These are phyloP conservation scores for Echinops telfairi DNA, from an alignment of 2,113 vertebrate species.

Conservation along the genomic window DNA sequence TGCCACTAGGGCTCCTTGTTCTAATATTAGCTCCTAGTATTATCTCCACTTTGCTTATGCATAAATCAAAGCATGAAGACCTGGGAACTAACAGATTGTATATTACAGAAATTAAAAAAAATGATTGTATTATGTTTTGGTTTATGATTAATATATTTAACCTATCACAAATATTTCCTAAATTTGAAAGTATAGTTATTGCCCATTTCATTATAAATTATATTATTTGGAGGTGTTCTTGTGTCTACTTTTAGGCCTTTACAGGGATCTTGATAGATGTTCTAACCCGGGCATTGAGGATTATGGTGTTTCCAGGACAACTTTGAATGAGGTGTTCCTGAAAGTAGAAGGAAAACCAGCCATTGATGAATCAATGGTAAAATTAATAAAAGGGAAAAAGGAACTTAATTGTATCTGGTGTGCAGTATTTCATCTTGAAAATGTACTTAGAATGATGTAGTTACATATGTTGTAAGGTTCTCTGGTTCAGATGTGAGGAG, in stretches of 20 bases:
- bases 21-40: neutral
- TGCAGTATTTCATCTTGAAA: conserved; percentile 46
- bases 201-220: neutral
- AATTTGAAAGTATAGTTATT: neutral
- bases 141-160: neutral
- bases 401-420: neutral
- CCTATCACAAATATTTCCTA: neutral
- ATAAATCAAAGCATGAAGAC: neutral
- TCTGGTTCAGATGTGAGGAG: neutral
- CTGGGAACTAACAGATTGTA: neutral
- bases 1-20: too few species aligned
- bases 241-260: conserved; percentile 86
- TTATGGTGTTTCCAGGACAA: conserved; percentile 95
- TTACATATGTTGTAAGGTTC: neutral
- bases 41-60: neutral
- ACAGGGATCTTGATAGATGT: conserved; percentile 90
- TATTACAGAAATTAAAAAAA: neutral
- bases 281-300: conserved; percentile 88
- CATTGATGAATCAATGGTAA: conserved; percentile 90
- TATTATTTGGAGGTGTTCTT: neutral
- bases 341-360: conserved; percentile 92
- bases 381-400: neutral
- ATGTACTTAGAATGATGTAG: neutral
- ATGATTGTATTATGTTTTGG: neutral
- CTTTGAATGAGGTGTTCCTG: conserved; percentile 95